Percentiles rank a stretch among this genome's conserved stretches.
These are phyloP conservation scores for Macrochelys suwanniensis DNA, from an alignment of 2,797 vertebrate species.

Conservation along the genomic window DNA sequence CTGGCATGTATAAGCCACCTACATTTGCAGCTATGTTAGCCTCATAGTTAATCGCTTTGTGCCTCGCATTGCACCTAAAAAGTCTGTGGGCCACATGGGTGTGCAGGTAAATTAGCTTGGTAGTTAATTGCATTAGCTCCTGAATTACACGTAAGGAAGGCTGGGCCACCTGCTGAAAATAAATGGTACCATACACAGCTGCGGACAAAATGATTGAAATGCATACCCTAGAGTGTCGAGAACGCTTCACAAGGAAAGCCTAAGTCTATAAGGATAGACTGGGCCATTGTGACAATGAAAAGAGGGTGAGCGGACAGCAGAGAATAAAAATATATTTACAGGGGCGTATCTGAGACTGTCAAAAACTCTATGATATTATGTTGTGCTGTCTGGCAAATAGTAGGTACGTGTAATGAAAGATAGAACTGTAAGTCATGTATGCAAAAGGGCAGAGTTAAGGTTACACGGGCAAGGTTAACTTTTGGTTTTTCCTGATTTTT, in stretches of 20 bases:
- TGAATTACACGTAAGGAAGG: not conserved
- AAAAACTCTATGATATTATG: not conserved
- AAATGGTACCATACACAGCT: rapidly evolving
- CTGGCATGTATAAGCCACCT: rapidly evolving
- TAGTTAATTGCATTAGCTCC: not conserved
- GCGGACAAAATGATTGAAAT: not conserved
- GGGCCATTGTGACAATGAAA: not conserved
- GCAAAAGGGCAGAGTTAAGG: not conserved
- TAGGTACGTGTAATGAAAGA: rapidly evolving
- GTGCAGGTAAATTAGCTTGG: not conserved
- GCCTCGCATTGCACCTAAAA: not conserved
- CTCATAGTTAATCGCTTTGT: not conserved
- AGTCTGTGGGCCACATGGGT: rapidly evolving
- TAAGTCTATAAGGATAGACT: not conserved
- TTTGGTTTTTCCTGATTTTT: not conserved
- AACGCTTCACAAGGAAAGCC: not conserved
- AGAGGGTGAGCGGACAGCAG: not conserved
- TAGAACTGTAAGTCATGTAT: not conserved
- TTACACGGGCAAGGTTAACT: not conserved
- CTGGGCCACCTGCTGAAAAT: rapidly evolving
- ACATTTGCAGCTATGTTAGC: rapidly evolving
- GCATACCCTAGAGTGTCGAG: rapidly evolving
- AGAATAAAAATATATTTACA: not conserved
- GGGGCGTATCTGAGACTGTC: not conserved
- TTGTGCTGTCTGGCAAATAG: not conserved